Percentiles rank a stretch among this genome's conserved stretches.
Conservation (phyloP, 1,140 invertebrate genomes). For the Tetramorium parvispinum region DNA sequence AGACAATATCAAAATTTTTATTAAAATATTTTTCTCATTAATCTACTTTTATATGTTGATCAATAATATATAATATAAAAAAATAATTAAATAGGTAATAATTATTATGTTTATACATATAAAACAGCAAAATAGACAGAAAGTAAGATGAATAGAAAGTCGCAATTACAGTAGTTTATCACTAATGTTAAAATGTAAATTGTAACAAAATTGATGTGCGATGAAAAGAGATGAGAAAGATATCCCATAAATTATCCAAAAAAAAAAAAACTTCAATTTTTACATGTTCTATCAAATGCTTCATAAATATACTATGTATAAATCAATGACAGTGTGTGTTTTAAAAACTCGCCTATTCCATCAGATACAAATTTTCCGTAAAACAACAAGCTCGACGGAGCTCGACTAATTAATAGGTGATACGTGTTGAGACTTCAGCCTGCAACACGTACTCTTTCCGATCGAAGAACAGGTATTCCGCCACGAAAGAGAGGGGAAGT, state of each 20-base stretch:
- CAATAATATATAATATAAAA: not conserved
- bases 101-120: not conserved
- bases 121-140: not conserved
- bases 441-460: not conserved
- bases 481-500: slow-evolving; percentile 40
- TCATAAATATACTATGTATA: too few relatives aligned
- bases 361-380: not conserved
- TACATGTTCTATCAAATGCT: not conserved
- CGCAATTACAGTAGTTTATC: not conserved
- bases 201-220: not conserved
- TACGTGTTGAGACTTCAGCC: not conserved
- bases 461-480: slow-evolving; percentile 24
- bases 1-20: not conserved
- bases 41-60: not conserved
- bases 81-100: not conserved
- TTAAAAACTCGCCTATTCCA: not conserved
- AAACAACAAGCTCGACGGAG: not conserved
- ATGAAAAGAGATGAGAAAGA: not conserved
- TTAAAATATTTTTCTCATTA: not conserved
- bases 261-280: not conserved
- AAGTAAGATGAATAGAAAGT: not conserved
- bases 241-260: not conserved
- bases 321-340: not conserved
- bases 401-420: slow-evolving; percentile 41
- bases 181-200: not conserved